A percentile compares a stretch with the other conserved stretches of the same genome.
phyloP scores from a whole-genome alignment of 1,140 invertebrate species.

The Drosophila bocqueti region DNA sequence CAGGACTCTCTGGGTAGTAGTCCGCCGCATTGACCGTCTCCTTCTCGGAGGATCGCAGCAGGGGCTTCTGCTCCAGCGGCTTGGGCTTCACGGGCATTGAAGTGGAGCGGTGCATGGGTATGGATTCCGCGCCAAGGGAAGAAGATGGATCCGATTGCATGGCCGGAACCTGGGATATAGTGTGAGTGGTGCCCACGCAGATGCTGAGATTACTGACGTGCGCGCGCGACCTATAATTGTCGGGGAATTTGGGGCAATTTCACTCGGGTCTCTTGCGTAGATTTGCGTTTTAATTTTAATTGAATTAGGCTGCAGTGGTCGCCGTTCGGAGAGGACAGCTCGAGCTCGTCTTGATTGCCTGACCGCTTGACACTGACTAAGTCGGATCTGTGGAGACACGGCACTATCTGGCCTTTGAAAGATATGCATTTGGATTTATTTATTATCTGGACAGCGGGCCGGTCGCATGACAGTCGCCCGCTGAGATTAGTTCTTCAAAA shows the following conservation, averaged over 20 bases:
- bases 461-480: conserved; percentile 21
- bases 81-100: conserved; percentile 83
- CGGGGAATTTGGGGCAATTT: conserved; percentile 66
- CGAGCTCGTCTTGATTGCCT: conserved; percentile 40
- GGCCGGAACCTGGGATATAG: conserved; percentile 18
- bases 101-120: conserved; percentile 72
- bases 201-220: conserved; percentile 38
- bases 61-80: conserved; percentile 63
- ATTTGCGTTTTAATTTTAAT: conserved; percentile 82
- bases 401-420: conserved; percentile 28
- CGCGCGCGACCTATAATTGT: conserved; percentile 59
- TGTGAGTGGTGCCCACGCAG: conserved; percentile 45
- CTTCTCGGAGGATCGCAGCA: conserved; percentile 76
- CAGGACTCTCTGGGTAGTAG: conserved; percentile 79
- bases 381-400: conserved; percentile 15
- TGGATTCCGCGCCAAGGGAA: conserved; percentile 23
- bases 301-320: conserved; percentile 70
- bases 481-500: conserved; percentile 60
- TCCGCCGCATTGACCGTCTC: conserved; percentile 74
- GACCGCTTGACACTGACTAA: conserved; percentile 67
- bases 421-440: conserved; percentile 74
- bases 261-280: conserved; percentile 56
- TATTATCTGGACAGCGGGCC: conserved; percentile 51
- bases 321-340: conserved; percentile 12
- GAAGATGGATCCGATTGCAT: conserved; percentile 55